phyloP scores from a whole-genome alignment of 2,888 invertebrate species.

The Eupeodes latifasciatus region DNA sequence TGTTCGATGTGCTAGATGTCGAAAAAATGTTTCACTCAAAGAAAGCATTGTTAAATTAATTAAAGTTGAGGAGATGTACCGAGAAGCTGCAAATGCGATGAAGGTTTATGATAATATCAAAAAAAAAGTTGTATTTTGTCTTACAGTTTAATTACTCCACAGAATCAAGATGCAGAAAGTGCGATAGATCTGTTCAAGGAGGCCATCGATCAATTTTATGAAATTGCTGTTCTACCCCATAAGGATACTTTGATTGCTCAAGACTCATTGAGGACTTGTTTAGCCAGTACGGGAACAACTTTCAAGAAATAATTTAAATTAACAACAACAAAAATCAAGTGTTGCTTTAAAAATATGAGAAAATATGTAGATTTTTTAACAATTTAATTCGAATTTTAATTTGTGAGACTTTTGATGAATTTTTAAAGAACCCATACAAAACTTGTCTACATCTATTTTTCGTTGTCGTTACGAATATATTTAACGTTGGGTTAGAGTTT shows the following conservation, averaged over 20 bases:
- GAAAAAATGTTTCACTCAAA: slow-evolving; percentile 84
- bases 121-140: background rate
- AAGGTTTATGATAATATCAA: slow-evolving; percentile 64
- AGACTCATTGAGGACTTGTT: slow-evolving; percentile 88
- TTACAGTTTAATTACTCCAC: slow-evolving; percentile 82
- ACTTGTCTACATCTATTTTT: too few relatives aligned
- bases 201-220: slow-evolving; percentile 87
- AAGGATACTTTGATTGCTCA: slow-evolving; percentile 89
- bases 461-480: too few relatives aligned
- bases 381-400: too few relatives aligned
- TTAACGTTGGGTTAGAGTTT: too few relatives aligned
- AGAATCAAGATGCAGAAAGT: slow-evolving; percentile 85
- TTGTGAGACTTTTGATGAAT: too few relatives aligned
- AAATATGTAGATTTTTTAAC: slow-evolving; percentile 31
- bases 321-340: background rate
- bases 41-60: slow-evolving; percentile 83
- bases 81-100: slow-evolving; percentile 83
- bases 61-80: slow-evolving; percentile 85
- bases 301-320: slow-evolving; percentile 79
- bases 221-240: slow-evolving; percentile 88
- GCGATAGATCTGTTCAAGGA: slow-evolving; percentile 86
- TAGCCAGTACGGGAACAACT: slow-evolving; percentile 84
- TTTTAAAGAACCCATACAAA: too few relatives aligned
- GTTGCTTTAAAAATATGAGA: background rate
- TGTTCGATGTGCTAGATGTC: slow-evolving; percentile 85